phyloP scores from a whole-genome alignment of 2,113 vertebrate genomes.

The Aix galericulata region DNA sequence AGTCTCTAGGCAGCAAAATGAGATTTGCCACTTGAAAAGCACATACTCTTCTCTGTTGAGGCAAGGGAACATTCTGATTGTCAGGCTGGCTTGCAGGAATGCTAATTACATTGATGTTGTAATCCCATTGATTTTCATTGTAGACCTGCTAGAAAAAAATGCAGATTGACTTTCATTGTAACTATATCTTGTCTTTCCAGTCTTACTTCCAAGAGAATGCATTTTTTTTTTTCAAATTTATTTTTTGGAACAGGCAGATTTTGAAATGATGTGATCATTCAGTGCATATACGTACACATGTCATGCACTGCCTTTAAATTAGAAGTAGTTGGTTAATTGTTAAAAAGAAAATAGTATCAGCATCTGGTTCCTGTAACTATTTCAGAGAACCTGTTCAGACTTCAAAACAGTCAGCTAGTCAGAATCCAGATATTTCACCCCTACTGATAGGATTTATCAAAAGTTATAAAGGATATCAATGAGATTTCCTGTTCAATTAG shows the following conservation, averaged over 20 bases:
- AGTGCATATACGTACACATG: accelerated
- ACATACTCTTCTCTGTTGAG: neutral
- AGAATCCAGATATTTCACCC: neutral
- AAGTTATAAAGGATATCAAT: neutral
- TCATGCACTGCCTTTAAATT: neutral
- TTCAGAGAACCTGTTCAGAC: neutral
- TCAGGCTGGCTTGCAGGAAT: neutral
- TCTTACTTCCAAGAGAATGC: neutral
- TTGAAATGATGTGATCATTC: neutral
- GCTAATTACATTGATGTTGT: neutral
- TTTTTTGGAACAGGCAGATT: neutral
- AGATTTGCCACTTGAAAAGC: constrained; percentile 24
- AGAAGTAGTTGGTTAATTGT: neutral
- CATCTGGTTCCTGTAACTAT: neutral
- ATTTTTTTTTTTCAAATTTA: neutral
- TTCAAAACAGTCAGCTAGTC: neutral
- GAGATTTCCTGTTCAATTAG: neutral
- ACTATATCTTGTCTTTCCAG: neutral
- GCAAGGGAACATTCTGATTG: neutral
- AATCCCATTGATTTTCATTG: neutral
- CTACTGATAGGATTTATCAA: neutral
- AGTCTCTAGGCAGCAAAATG: constrained; percentile 25
- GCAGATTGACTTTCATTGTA: neutral
- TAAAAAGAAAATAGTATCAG: neutral
- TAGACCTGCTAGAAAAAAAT: neutral